These are phyloP conservation scores for Dysmachus trigonus DNA, from an alignment of 2,888 invertebrate genomes.

Conservation along the genomic window DNA sequence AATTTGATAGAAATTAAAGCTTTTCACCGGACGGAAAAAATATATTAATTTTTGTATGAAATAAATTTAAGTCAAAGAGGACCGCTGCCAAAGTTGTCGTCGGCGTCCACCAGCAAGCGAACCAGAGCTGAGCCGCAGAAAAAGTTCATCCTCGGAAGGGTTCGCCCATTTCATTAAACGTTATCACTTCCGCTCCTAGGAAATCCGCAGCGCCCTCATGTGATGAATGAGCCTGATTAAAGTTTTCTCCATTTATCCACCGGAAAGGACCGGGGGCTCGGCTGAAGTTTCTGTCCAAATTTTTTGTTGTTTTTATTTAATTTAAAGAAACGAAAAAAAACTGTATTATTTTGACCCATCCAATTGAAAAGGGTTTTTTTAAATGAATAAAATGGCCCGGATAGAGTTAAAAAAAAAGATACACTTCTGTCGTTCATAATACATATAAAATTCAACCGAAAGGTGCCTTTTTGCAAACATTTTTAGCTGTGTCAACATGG, in stretches of 20 bases:
- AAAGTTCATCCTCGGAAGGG: not conserved
- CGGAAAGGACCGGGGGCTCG: not conserved
- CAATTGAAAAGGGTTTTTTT: constrained; percentile 11
- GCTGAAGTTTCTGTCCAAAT: constrained; percentile 20
- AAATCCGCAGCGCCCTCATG: not conserved
- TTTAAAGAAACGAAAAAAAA: constrained; percentile 37
- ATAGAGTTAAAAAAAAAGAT: not conserved
- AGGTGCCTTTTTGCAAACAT: not conserved
- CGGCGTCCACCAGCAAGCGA: not conserved
- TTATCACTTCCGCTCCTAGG: not conserved
- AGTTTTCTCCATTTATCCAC: constrained; percentile 34
- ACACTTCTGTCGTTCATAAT: not conserved
- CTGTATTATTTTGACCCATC: constrained; percentile 4
- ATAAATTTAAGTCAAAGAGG: constrained; percentile 7
- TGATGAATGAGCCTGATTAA: constrained; percentile 33
- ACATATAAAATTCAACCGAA: not conserved
- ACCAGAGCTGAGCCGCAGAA: not conserved
- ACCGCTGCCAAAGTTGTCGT: not conserved
- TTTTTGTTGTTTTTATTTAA: constrained; percentile 25
- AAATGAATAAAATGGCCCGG: constrained; percentile 29
- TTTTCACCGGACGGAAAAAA: not conserved
- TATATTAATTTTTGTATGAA: not conserved
- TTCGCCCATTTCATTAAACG: not conserved
- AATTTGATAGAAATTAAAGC: constrained; percentile 12
- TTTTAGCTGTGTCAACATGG: not conserved